A percentile compares a stretch with the other conserved stretches of the same genome.
Evolutionary conservation across 2,113 vertebrate genomes (phyloP).

Genomic region (Chloropsis cyanopogon): DNA sequence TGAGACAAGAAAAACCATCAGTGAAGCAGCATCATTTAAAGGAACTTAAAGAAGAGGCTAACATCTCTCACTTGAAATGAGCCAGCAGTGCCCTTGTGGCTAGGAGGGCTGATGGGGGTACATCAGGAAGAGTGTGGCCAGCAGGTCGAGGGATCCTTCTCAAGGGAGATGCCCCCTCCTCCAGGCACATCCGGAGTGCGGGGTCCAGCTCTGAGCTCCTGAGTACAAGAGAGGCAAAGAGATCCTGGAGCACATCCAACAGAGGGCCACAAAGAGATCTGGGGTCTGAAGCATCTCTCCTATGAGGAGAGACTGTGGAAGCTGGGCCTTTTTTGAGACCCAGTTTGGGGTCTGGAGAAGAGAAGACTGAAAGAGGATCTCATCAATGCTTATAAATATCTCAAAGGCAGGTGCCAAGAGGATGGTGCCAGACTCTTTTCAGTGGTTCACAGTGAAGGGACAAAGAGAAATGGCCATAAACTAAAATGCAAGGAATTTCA

Average conservation of each 20-base stretch:
- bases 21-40: not conserved
- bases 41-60: not conserved
- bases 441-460: not conserved
- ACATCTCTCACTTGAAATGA: not conserved
- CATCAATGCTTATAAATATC: not conserved
- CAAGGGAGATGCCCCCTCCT: not conserved
- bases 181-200: not conserved
- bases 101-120: not conserved
- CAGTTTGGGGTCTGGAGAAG: not conserved
- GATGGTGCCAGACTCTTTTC: too few species aligned
- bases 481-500: not conserved
- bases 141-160: too few species aligned
- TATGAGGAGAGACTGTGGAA: not conserved
- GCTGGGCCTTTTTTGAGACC: not conserved
- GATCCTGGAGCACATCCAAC: not conserved
- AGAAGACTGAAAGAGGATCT: not conserved
- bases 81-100: not conserved
- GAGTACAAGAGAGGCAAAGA: not conserved
- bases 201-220: not conserved
- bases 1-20: not conserved
- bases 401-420: not conserved
- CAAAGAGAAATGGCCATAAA: not conserved
- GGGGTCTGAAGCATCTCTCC: not conserved
- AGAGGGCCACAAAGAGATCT: fast-evolving
- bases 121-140: not conserved